Base-by-base conservation (phyloP, 2,797 vertebrate genomes). In the Rhabdomys pumilio region DNA sequence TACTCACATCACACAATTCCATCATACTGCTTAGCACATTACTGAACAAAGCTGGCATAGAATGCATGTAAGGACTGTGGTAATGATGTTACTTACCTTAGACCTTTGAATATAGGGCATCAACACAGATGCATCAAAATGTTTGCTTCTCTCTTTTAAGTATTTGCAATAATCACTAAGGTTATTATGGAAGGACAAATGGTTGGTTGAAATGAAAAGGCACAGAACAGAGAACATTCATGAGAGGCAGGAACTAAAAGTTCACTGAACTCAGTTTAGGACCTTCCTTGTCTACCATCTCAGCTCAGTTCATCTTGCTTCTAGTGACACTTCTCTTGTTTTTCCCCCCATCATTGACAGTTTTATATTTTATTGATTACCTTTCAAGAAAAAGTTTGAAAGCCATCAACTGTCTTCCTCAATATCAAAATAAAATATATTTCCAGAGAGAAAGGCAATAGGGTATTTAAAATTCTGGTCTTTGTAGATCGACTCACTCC, bases 301-400 rank as follows among this genome's bases (percentile, higher is more conserved):
- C 10, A 69, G 34, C 20, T 80, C 34, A 11, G 29, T 72, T 94
- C 13, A 50, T 41, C 24, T 59, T 83, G 38, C 55, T 29, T 92
- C 47, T 85, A 24, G 26, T 79, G n/a, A 38, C 77, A 86, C 91
- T 83, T 87, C n/a, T 96, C 75, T 93, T 93, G 31, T 69, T 94
- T 26, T 72, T 67, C 38, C 29, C 26, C 44, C 31, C 55, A 75
- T 63, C 41, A 79, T 95, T 61, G 69, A 50, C 47, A 80, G 63
- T 85, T 93, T 89, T 92, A 81, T 75, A 6, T 89, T 96, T 96
- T 89, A 95, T 79, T 83, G 61, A 75, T 82, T 82, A 92, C 14
- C n/a, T 95, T 94, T 84, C 57, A 95, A 95, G 91, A 8, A 92
- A 92, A 96, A 76, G n/a, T 92, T 79, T 85, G 84, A 76, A 92